Conservation (phyloP, 2,888 invertebrate species). For the Watsonalla binaria region DNA sequence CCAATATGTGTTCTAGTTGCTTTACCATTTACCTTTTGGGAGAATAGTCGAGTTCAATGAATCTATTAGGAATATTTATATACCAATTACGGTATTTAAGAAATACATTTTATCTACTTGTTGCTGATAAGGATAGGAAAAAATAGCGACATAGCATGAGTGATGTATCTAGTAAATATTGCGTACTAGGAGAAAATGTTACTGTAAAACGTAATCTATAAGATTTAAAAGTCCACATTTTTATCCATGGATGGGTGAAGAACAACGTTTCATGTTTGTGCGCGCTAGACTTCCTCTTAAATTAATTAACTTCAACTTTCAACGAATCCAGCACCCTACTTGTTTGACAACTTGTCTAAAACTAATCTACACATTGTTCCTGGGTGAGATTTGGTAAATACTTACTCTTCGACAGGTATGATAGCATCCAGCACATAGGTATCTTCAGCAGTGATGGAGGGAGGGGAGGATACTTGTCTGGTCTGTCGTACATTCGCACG, state of each 20-base stretch:
- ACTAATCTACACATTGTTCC: neutral
- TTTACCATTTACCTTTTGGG: constrained; percentile 11
- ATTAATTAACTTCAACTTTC: constrained; percentile 3
- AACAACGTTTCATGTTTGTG: no score
- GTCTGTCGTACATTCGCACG: constrained; percentile 81
- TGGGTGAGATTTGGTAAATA: constrained; percentile 25
- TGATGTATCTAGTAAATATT: no score
- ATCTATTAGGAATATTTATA: no score
- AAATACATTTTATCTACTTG: no score
- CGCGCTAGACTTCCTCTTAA: no score
- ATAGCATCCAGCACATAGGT: constrained; percentile 90
- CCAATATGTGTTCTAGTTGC: constrained; percentile 29
- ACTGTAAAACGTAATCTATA: no score
- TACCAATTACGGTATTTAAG: no score
- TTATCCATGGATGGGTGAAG: no score
- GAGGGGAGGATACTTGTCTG: constrained; percentile 77
- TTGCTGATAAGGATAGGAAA: no score
- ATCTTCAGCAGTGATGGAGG: constrained; percentile 83
- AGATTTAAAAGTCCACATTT: no score
- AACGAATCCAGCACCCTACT: constrained; percentile 35
- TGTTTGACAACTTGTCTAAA: neutral
- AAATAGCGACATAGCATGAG: no score
- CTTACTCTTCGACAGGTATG: constrained; percentile 93
- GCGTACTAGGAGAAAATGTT: no score
- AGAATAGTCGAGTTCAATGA: constrained; percentile 2